Evolutionary conservation across 2,113 vertebrate genomes (phyloP).

Genomic region (Gobius niger): DNA sequence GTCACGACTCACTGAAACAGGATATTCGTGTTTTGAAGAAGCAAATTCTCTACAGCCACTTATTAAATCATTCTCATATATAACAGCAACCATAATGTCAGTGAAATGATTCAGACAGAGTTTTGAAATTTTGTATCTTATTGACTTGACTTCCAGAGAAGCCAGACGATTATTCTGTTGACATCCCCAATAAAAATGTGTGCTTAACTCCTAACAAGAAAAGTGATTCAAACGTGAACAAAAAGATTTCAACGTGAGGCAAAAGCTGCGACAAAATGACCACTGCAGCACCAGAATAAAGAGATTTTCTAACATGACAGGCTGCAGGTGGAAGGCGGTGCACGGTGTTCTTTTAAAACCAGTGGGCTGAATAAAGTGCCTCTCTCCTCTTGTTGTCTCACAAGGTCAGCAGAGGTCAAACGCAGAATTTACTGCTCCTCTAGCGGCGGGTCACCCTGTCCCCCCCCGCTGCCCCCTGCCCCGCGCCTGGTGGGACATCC

Average conservation of each 20-base stretch:
- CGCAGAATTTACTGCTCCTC: slow-evolving; percentile 13
- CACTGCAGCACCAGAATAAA: neutral
- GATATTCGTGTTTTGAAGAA: no score
- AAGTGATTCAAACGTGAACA: neutral
- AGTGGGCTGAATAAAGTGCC: slow-evolving; percentile 1
- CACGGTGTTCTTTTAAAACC: slow-evolving; percentile 23
- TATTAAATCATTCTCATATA: no score
- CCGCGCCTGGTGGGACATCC: slow-evolving; percentile 10
- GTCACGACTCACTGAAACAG: no score
- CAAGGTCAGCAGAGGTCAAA: slow-evolving; percentile 10
- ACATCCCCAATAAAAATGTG: no score
- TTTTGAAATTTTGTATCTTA: no score
- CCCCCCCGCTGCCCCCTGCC: neutral
- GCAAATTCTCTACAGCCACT: no score
- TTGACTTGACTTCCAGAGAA: no score
- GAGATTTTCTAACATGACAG: neutral
- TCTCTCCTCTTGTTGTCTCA: slow-evolving; percentile 11
- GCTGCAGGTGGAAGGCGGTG: slow-evolving; percentile 8
- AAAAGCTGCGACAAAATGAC: neutral
- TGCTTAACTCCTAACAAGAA: no score
- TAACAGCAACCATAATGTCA: no score
- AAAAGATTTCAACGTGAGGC: neutral
- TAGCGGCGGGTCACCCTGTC: neutral
- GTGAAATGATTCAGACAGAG: no score
- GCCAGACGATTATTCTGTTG: no score